phyloP scores from a whole-genome alignment of 64 coral and sea anemone species.

The Actinia tenebrosa region DNA sequence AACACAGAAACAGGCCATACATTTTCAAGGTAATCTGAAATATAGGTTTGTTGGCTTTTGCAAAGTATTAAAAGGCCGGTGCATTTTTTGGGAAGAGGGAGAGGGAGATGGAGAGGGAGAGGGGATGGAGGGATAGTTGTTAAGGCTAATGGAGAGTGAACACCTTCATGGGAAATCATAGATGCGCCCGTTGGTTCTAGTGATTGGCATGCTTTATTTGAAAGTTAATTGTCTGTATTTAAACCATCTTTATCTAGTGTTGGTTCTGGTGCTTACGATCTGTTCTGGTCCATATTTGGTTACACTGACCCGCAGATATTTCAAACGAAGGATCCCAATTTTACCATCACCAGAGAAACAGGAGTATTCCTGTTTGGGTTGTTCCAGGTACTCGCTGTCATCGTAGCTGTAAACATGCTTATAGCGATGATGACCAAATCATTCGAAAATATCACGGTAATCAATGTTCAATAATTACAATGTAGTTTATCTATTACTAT shows the following conservation, averaged over 20 bases:
- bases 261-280: constrained; percentile 27
- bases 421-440: constrained; percentile 83
- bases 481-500: too few species aligned
- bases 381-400: constrained; percentile 52
- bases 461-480: too few species aligned
- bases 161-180: too few species aligned
- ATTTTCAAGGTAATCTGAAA: constrained; percentile 39
- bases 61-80: too few species aligned
- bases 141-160: too few species aligned
- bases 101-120: too few species aligned
- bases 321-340: constrained; percentile 45
- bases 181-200: too few species aligned
- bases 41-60: not conserved
- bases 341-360: constrained; percentile 51
- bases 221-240: too few species aligned
- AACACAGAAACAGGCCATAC: constrained; percentile 13
- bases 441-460: constrained; percentile 67
- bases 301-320: constrained; percentile 50
- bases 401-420: constrained; percentile 67
- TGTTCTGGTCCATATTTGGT: constrained; percentile 76
- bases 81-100: too few species aligned
- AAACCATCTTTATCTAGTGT: constrained; percentile 19
- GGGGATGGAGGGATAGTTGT: too few species aligned
- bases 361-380: constrained; percentile 57
- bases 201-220: too few species aligned